Evolutionary conservation across 2,113 vertebrate species (phyloP).

Genomic region (Puffinus mauretanicus): DNA sequence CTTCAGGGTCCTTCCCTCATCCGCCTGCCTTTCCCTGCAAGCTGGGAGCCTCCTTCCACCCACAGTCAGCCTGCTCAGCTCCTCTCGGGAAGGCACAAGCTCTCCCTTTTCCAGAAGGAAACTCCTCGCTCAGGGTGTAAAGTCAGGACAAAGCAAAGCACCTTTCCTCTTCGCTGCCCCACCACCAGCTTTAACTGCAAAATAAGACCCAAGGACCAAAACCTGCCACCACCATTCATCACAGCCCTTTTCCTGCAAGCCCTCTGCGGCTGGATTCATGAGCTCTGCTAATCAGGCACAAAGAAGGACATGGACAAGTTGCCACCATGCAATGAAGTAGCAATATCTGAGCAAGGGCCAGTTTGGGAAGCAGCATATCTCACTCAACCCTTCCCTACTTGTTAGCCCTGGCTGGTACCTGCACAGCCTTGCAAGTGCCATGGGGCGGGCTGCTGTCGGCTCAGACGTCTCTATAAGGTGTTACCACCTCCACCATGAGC

Average conservation of each 20-base stretch:
- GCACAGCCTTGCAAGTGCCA: not conserved
- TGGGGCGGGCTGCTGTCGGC: not conserved
- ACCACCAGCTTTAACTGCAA: not conserved
- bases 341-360: not conserved
- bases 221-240: not conserved
- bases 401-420: not conserved
- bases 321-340: not conserved
- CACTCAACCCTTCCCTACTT: no score
- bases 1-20: not conserved
- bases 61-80: not conserved
- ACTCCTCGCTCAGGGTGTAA: not conserved
- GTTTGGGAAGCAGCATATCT: not conserved
- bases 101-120: not conserved
- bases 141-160: not conserved
- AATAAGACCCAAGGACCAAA: not conserved
- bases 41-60: not conserved
- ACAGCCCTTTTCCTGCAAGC: not conserved
- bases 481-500: not conserved
- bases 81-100: not conserved
- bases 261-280: rapidly evolving
- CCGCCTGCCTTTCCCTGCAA: not conserved
- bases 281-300: not conserved
- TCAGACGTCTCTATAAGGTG: not conserved
- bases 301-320: not conserved
- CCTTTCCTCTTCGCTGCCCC: not conserved